phyloP scores from a whole-genome alignment of 2,888 invertebrate genomes.

The Polydrusus cervinus region DNA sequence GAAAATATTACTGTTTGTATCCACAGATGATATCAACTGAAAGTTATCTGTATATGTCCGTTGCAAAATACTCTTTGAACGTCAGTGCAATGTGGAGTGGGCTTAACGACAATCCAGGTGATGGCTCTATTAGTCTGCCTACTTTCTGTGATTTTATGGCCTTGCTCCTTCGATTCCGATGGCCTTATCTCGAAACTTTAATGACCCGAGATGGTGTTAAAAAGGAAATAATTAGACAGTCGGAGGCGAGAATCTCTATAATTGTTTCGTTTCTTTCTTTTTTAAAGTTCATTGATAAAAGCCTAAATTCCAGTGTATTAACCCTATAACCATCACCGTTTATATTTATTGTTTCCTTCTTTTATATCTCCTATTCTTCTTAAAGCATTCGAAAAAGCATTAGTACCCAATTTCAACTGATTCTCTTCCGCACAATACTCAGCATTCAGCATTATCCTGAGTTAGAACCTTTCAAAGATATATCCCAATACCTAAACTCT shows the following conservation, averaged over 20 bases:
- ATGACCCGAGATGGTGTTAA: constrained; percentile 55
- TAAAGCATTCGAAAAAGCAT: no score
- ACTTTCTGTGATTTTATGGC: constrained; percentile 64
- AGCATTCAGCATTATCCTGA: no score
- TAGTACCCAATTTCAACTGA: no score
- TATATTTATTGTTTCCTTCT: constrained; percentile 6
- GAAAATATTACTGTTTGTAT: no score
- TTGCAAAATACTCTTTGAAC: not conserved
- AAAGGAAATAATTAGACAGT: constrained; percentile 54
- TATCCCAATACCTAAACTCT: no score
- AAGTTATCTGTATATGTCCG: not conserved
- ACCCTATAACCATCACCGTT: not conserved
- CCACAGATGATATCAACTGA: no score
- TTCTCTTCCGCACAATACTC: no score
- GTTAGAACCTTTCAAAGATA: no score
- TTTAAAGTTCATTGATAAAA: constrained; percentile 50
- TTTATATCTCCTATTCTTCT: no score
- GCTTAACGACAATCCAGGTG: constrained; percentile 33
- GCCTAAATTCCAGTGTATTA: constrained; percentile 19
- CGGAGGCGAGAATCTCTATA: constrained; percentile 50
- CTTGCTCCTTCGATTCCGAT: constrained; percentile 53
- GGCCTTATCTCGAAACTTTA: constrained; percentile 57
- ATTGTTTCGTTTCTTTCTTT: constrained; percentile 40
- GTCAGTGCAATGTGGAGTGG: constrained; percentile 9
- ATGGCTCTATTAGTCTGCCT: constrained; percentile 67